Evolutionary conservation across 2,888 invertebrate species (phyloP), one percentile per base, ranked within the genome.

Genomic region (Cotesia congregata): DNA sequence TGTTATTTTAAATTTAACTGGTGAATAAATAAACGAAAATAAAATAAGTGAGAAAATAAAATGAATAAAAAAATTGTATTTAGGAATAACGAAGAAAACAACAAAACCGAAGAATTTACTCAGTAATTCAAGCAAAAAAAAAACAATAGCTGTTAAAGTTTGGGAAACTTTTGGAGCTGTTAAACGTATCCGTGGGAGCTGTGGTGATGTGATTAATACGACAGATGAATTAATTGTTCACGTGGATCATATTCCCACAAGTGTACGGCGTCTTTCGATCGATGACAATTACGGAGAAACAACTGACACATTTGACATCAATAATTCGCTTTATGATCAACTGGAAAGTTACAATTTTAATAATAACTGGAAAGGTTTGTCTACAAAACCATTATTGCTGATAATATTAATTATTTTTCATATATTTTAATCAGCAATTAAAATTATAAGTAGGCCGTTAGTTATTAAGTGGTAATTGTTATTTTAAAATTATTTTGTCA

Each of bases 111-210:
- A 84, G 65, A 71, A 84, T 74, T 75, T 81, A 74, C 80, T 82
- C n/a, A 79, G 73, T 72, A 79, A 70, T 74, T 72, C 69, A 30
- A 64, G 61, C 9, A 30, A 75, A 61, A 78, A 73, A 69, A 81
- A 79, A 60, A 81, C 86, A 30, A 84, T 87, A 1, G 87, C 86
- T 40, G 82, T 84, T 12, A 86, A 84, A 77, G 86, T 87, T 68
- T 86, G 86, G 87, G 86, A 85, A 50, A 86, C 85, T 9, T 80
- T 87, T 9, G 82, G 83, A 30, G 85, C 85, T 4, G 86, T 85
- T 38, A 83, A 84, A 76, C 85, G 81, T 50, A 82, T 71, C 17
- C 83, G 85, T 4, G 83, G 80, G 39, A 81, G 83, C 59, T 79
- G 76, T 76, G 80, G 75, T 77, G 84, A 84, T 20, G 83, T 65